These are phyloP conservation scores for Aphis gossypii DNA, from an alignment of 1,140 invertebrate genomes.

Conservation along the genomic window DNA sequence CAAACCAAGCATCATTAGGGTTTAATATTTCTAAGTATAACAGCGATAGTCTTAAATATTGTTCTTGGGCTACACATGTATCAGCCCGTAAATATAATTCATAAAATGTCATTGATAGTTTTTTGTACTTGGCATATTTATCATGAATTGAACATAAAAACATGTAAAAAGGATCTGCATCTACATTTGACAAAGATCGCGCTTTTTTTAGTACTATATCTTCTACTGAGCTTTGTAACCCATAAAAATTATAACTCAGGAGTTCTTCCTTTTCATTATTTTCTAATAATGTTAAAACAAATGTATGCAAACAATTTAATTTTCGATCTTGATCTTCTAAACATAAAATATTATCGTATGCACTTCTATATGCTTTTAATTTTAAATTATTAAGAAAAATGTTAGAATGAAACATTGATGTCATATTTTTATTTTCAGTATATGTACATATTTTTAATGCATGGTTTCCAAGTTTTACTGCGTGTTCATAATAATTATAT, in stretches of 20 bases:
- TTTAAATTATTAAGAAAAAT: slow-evolving; percentile 55
- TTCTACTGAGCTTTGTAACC: slow-evolving; percentile 43
- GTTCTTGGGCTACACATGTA: slow-evolving; percentile 32
- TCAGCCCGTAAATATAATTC: slow-evolving; percentile 47
- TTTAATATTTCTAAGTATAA: slow-evolving; percentile 40
- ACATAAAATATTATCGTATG: slow-evolving; percentile 36
- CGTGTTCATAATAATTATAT: slow-evolving; percentile 35
- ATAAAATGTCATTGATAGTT: slow-evolving; percentile 52
- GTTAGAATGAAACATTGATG: slow-evolving; percentile 46
- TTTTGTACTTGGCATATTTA: slow-evolving; percentile 44
- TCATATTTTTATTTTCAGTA: slow-evolving; percentile 7
- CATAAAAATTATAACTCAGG: slow-evolving; percentile 38
- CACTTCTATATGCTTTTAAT: background rate
- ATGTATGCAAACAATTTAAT: slow-evolving; percentile 49
- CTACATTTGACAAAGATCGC: slow-evolving; percentile 37
- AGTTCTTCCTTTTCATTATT: slow-evolving; percentile 44
- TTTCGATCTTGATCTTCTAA: slow-evolving; percentile 36
- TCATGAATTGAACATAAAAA: slow-evolving; percentile 54
- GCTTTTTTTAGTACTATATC: slow-evolving; percentile 55
- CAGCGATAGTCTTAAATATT: slow-evolving; percentile 48
- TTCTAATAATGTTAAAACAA: slow-evolving; percentile 50
- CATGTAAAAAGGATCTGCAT: slow-evolving; percentile 45
- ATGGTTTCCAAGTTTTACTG: slow-evolving; percentile 39
- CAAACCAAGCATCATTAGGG: slow-evolving; percentile 52
- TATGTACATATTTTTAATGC: background rate